Percentiles rank a stretch among this genome's conserved stretches.
Evolutionary conservation across 2,797 vertebrate species (phyloP).

Genomic region (Sebastes oblongus): DNA sequence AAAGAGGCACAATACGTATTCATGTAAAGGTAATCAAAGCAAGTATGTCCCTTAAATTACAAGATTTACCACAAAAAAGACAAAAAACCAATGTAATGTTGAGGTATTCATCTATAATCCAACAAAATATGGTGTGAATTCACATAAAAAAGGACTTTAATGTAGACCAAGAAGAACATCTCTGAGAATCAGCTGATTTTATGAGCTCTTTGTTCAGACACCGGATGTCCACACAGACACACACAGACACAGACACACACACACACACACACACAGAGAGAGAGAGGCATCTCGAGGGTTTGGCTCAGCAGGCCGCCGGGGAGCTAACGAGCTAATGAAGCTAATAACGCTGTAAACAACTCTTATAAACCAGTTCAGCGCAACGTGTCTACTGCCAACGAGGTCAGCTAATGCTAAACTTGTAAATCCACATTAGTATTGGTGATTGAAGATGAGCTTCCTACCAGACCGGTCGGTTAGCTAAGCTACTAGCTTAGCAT

Average conservation of each 20-base stretch:
- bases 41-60: accelerated
- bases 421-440: accelerated
- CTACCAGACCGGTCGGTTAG: conserved; percentile 13
- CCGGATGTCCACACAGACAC: conserved; percentile 66
- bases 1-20: accelerated
- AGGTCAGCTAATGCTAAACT: accelerated
- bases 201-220: conserved; percentile 73
- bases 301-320: conserved; percentile 49
- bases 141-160: neutral
- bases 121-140: accelerated
- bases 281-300: conserved; percentile 56
- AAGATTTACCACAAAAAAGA: accelerated
- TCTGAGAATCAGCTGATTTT: conserved; percentile 49
- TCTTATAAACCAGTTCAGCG: accelerated
- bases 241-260: conserved; percentile 24
- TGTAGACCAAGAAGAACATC: neutral
- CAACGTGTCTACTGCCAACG: accelerated
- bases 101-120: too few relatives aligned
- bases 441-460: neutral
- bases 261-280: conserved; percentile 9
- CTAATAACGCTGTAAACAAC: conserved; percentile 9
- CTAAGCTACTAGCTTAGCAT: conserved; percentile 9
- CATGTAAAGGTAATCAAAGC: neutral
- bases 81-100: accelerated
- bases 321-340: conserved; percentile 18